These are phyloP conservation scores for Gymnodraco acuticeps DNA, from an alignment of 2,797 vertebrate genomes.

Conservation along the genomic window DNA sequence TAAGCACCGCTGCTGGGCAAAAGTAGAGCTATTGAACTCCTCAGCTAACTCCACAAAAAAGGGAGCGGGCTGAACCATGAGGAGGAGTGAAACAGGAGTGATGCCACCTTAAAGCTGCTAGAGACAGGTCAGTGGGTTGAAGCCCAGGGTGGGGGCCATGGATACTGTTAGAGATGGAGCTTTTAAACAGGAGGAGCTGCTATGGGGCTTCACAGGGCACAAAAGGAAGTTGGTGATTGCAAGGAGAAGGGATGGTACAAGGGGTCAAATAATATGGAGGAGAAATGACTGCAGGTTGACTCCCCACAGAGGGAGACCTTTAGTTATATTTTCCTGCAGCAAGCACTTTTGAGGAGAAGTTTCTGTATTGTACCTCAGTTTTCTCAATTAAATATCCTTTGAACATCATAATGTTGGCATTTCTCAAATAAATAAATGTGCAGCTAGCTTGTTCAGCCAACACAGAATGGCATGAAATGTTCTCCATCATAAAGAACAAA, in stretches of 20 bases:
- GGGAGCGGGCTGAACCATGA: constrained; percentile 7
- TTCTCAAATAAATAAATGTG: neutral
- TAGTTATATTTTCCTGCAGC: constrained; percentile 14
- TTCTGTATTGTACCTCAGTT: constrained; percentile 52
- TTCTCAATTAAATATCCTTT: constrained; percentile 14
- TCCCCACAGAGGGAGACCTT: constrained; percentile 11
- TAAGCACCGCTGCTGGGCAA: constrained; percentile 21
- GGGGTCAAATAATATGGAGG: constrained; percentile 20
- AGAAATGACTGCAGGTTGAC: constrained; percentile 33
- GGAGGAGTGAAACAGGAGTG: constrained; percentile 37
- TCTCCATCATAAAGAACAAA: neutral
- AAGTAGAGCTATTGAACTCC: constrained; percentile 13
- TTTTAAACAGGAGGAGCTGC: constrained; percentile 48
- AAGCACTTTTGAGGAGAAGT: constrained; percentile 34
- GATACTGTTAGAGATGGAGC: constrained; percentile 64
- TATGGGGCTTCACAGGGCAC: constrained; percentile 30
- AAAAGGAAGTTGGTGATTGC: constrained; percentile 19
- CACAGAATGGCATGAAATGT: neutral
- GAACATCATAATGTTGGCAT: neutral
- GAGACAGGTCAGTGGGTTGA: constrained; percentile 56
- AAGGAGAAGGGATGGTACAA: neutral
- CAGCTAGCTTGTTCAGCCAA: neutral
- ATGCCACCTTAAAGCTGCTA: constrained; percentile 43
- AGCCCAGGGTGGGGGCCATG: constrained; percentile 34
- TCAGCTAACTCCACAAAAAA: constrained; percentile 4